Conservation (phyloP, 2,888 invertebrate genomes). For the Leistus spinibarbis region DNA sequence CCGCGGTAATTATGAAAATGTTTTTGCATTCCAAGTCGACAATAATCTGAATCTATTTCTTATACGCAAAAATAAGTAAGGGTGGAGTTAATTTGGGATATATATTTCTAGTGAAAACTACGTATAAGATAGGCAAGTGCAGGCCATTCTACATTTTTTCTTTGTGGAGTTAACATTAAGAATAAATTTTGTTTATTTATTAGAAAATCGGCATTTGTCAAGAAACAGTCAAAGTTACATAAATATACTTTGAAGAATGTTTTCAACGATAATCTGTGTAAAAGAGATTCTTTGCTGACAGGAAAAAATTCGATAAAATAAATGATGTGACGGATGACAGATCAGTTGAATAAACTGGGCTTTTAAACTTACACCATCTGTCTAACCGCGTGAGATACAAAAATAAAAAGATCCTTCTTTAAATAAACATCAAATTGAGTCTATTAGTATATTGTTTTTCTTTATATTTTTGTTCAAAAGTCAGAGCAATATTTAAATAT, state of each 20-base stretch:
- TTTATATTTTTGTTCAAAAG: background rate
- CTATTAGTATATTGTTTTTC: background rate
- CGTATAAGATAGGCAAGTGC: no score
- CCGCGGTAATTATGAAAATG: no score
- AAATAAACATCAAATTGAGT: slow-evolving; percentile 9
- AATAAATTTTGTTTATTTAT: background rate
- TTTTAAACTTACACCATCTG: slow-evolving; percentile 20
- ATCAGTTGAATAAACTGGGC: slow-evolving; percentile 9
- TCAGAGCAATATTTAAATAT: background rate
- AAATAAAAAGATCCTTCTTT: slow-evolving; percentile 9
- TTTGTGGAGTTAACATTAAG: background rate
- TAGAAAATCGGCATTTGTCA: background rate
- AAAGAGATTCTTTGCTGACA: slow-evolving; percentile 1
- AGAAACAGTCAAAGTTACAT: background rate
- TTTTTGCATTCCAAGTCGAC: no score
- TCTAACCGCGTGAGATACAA: background rate
- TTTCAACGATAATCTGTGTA: slow-evolving; percentile 11
- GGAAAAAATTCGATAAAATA: slow-evolving; percentile 12
- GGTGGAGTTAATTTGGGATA: no score
- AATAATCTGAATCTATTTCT: no score
- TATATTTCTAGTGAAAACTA: no score
- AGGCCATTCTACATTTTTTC: no score
- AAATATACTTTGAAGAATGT: background rate
- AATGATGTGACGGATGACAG: slow-evolving; percentile 19
- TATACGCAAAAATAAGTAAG: no score